Base-by-base conservation (phyloP, 2,888 invertebrate species). In the Drosophila histrio region DNA sequence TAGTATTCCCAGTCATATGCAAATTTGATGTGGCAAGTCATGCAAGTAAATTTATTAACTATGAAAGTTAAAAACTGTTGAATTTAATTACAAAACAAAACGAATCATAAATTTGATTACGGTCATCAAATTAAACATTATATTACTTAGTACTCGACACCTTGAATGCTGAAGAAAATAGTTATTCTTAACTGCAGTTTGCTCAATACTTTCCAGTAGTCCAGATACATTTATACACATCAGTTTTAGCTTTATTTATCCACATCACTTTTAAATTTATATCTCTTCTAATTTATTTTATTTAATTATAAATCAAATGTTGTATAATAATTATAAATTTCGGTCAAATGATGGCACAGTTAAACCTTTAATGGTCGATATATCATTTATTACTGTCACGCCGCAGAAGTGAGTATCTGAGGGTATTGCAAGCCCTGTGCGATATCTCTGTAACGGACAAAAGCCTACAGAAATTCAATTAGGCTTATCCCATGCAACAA, bases 391-490 rank as follows among this genome's bases (percentile, higher is more conserved):
- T 74, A 79, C 64, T 65, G 59, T 60, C 75, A 68, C 68, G 75
- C 60, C 67, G 36, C 30, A 9, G 24, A 22, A 24, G 15, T 11
- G n/a, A n/a, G n/a, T n/a, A n/a, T n/a, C 2, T 17, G 19, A 30
- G 46, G 24, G 13, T 3, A 13, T 19, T 34, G 1, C 13, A 58
- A 28, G 28, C 21, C 17, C 28, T 49, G 32, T 43, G 34, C 32
- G 70, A 74, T 26, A 11, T 34, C 58, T 65, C 53, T 52, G 24
- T n/a, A 30, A 15, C 30, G 43, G 39, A 62, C 56, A 53, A 83
- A 79, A 70, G 64, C 71, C 77, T 62, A 81, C 87, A 85, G 73
- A 79, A 89, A 89, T 89, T 89, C 90, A 89, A 89, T 89, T 89
- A 85, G 77, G 90, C 80, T 88, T 88, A 89, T 82, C 82, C 82